Percentiles rank a stretch among this genome's conserved stretches.
Conservation (phyloP, 2,113 vertebrate species). For the Tetrax tetrax region DNA sequence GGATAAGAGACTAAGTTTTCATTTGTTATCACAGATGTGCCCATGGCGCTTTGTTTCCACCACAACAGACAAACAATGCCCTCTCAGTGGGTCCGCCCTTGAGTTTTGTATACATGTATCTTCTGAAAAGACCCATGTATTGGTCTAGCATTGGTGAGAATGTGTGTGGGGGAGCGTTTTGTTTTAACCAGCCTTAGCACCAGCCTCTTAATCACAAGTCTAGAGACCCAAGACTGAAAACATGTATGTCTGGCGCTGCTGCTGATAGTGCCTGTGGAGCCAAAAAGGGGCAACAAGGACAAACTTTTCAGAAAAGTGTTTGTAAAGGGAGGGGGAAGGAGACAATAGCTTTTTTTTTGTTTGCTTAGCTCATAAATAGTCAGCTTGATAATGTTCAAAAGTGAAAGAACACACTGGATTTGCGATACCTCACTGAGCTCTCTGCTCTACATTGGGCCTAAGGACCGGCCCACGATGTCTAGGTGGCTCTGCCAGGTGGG, state of each 20-base stretch:
- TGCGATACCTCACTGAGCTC: not conserved
- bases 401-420: not conserved
- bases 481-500: not conserved
- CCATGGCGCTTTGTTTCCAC: fast-evolving
- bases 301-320: not conserved
- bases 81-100: not conserved
- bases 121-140: not conserved
- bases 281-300: not conserved
- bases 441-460: not conserved
- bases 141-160: not conserved
- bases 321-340: not conserved
- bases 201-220: not conserved
- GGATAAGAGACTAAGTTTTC: not conserved
- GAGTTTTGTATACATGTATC: not conserved
- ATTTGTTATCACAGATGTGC: not conserved
- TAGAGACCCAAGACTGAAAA: not conserved
- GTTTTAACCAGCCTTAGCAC: not conserved
- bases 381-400: not conserved
- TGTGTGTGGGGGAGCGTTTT: not conserved
- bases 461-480: not conserved
- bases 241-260: not conserved
- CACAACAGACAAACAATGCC: not conserved
- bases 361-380: not conserved
- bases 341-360: not conserved
- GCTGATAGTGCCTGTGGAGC: not conserved